Evolutionary conservation across 2,797 vertebrate genomes (phyloP).

Genomic region (Takifugu rubripes): DNA sequence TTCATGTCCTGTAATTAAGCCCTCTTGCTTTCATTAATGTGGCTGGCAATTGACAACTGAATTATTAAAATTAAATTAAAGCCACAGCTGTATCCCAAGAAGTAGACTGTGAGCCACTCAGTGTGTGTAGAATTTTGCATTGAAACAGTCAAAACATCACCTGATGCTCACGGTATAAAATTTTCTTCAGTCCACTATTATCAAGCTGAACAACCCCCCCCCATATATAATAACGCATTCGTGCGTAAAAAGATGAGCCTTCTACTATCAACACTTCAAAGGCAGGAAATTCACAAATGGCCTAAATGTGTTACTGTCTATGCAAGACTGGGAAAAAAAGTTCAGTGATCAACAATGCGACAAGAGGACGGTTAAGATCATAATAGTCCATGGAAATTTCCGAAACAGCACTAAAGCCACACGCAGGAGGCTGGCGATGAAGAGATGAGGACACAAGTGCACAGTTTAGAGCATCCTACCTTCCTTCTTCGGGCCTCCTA

Average conservation of each 20-base stretch:
- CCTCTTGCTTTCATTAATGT: constrained; percentile 35
- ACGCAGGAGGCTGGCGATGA: background rate
- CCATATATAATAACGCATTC: too few species aligned
- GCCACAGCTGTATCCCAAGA: background rate
- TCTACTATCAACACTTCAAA: background rate
- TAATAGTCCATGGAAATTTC: background rate
- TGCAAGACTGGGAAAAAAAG: constrained; percentile 31
- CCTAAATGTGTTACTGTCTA: background rate
- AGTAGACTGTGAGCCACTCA: background rate
- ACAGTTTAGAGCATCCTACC: constrained; percentile 59
- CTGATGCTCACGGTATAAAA: constrained; percentile 14
- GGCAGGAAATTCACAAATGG: background rate
- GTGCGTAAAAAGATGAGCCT: background rate
- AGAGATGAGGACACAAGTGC: constrained; percentile 30
- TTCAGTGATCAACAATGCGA: constrained; percentile 29
- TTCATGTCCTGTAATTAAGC: constrained; percentile 52
- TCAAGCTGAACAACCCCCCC: too few species aligned
- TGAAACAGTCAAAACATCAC: background rate
- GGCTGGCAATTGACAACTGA: constrained; percentile 15
- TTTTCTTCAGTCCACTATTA: constrained; percentile 9
- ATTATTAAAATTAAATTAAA: constrained; percentile 34
- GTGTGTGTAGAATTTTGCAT: background rate
- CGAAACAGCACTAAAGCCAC: background rate
- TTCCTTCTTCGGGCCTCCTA: constrained; percentile 55
- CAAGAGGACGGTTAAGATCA: background rate